phyloP scores from a whole-genome alignment of 2,888 invertebrate species.

The Caenorhabditis sp. region DNA sequence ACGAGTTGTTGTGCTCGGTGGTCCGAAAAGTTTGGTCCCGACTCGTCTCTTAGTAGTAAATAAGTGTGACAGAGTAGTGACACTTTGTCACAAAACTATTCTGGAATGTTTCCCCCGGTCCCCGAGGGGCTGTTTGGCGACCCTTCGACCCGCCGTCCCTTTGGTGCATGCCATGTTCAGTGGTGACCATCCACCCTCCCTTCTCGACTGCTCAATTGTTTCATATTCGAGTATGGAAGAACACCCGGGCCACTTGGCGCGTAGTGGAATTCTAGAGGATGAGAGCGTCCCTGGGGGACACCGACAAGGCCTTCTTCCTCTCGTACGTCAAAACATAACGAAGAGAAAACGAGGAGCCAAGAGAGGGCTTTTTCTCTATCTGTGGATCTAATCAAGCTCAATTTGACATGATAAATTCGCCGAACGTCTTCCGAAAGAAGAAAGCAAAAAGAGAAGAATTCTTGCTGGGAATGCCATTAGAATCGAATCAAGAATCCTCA shows the following conservation, averaged over 20 bases:
- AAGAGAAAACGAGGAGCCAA: constrained; percentile 38
- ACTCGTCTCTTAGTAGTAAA: constrained; percentile 46
- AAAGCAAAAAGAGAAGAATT: constrained; percentile 34
- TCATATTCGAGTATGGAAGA: constrained; percentile 41
- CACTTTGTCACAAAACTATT: constrained; percentile 56
- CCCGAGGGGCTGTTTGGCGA: constrained; percentile 39
- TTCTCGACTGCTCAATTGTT: constrained; percentile 40
- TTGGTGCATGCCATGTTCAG: constrained; percentile 37
- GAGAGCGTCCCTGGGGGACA: constrained; percentile 25
- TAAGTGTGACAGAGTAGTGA: constrained; percentile 62
- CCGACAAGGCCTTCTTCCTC: constrained; percentile 29
- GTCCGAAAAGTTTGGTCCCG: constrained; percentile 25
- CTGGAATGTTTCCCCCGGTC: constrained; percentile 29
- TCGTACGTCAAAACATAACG: constrained; percentile 47
- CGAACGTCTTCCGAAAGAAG: constrained; percentile 2
- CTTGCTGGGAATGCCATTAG: background rate
- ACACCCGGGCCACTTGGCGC: constrained; percentile 38
- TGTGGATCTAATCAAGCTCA: constrained; percentile 47
- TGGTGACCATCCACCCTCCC: constrained; percentile 21
- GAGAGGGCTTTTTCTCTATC: constrained; percentile 36
- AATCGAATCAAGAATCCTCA: constrained; percentile 8
- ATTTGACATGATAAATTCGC: constrained; percentile 46
- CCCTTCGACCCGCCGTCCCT: constrained; percentile 30
- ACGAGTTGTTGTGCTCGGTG: constrained; percentile 39
- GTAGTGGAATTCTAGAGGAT: constrained; percentile 39